Evolutionary conservation across 92 coral and sea anemone species (phyloP), one percentile per base, ranked within the genome.

Genomic region (Heteractis magnifica): DNA sequence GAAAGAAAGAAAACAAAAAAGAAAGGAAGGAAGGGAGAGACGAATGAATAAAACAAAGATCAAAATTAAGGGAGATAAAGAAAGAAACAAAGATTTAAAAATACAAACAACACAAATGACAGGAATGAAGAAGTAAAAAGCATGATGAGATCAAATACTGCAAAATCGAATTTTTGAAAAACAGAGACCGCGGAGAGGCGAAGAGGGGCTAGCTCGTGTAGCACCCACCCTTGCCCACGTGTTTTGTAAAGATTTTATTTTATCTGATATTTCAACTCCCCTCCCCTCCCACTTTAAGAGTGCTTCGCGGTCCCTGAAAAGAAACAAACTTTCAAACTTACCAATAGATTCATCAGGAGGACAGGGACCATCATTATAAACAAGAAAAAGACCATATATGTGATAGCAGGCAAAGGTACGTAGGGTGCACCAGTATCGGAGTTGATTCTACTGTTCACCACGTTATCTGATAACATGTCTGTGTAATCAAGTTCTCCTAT

Each of bases 311-410:
- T 23, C 4, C 49, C 73, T n/a, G 7, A 71, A 82, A 14, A 56
- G 48, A n/a, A 19, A 51, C 1, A 16, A 71, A 14, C 48, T 10
- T 34, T n/a, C 14, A 34, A 62, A 87, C 97, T 87, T 56, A 95
- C 98, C 97, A 93, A 70, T n/a, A 95, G 87, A 77, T 95, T 95
- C 96, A 93, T 93, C 14, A 95, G 90, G 52, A 95, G 87, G 51
- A 95, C 88, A 8, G 98, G 93, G 52, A 91, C 94, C 34, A 92
- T 82, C 64, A 93, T 51, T 50, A 91, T 83, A 58, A 95, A 95
- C 77, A 91, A 16, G 62, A 77, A 64, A 73, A 91, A 95, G 21
- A 87, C 51, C 73, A 81, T 10, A 64, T 90, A 93, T 3, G 94
- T 93, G 0, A 93, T 60, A 23, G 52, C 88, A 44, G 97, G 98